Conservation (phyloP, 2,797 vertebrate genomes). For the Apogon hyalosoma region DNA sequence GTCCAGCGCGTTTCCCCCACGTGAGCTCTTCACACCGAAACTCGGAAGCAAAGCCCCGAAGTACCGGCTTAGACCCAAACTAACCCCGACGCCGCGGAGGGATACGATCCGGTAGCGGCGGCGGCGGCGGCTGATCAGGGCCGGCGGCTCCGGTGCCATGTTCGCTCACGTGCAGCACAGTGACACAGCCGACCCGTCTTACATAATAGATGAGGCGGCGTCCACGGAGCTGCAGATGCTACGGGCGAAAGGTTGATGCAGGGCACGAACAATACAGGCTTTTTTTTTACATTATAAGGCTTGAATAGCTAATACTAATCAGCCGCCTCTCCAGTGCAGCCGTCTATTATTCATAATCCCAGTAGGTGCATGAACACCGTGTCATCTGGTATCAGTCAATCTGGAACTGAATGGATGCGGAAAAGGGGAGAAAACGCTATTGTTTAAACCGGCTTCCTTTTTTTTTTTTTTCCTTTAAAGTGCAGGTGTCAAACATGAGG, state of each 20-base stretch:
- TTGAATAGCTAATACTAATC: constrained; percentile 49
- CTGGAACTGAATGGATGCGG: neutral
- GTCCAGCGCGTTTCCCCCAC: too few species aligned
- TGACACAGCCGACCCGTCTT: constrained; percentile 60
- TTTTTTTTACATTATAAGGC: constrained; percentile 58
- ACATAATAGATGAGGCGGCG: constrained; percentile 67
- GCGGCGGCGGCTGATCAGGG: too few species aligned
- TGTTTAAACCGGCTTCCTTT: neutral
- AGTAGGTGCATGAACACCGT: constrained; percentile 23
- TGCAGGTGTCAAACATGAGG: neutral
- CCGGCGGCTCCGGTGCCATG: constrained; percentile 26
- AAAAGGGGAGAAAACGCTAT: neutral
- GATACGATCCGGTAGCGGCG: too few species aligned
- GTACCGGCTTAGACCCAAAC: neutral
- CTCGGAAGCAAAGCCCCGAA: neutral
- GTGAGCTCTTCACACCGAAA: too few species aligned
- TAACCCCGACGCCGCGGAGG: constrained; percentile 11
- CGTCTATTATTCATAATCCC: constrained; percentile 39
- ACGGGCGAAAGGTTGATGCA: constrained; percentile 33
- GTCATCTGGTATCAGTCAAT: neutral
- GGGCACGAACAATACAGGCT: constrained; percentile 23
- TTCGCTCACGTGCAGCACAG: constrained; percentile 43
- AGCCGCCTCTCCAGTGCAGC: constrained; percentile 28
- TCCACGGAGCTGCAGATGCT: constrained; percentile 57
- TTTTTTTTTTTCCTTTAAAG: neutral